Evolutionary conservation across 2,888 invertebrate genomes (phyloP), one percentile per base, ranked within the genome.

Genomic region (Crioceris asparagi): DNA sequence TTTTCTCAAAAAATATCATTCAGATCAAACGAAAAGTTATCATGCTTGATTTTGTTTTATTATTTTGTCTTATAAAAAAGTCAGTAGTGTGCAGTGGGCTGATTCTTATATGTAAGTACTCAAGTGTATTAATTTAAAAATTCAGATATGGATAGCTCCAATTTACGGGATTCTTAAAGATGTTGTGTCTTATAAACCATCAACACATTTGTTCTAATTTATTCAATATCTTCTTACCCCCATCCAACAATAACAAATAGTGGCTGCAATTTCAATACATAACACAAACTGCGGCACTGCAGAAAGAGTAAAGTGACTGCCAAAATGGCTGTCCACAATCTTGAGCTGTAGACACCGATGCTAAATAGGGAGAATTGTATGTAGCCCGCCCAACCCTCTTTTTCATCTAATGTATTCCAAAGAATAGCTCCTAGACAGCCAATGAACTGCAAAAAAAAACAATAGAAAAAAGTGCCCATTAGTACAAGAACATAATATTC

Each of bases 251-350:
- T 56, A 38, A 75, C 68, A 60, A 82, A 75, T 52, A 74, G 68
- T 1, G 83, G 83, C 65, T 83, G 80, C 2, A 88, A 58, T 33
- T 80, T 79, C 17, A 85, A 66, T 38, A 90, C 81, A 61, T 83
- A 87, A 53, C 87, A 83, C 3, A 88, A 70, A 43, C 90, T 88
- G 38, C 85, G 77, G 42, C 83, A 83, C 63, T 88, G 77, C 36
- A 92, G 66, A 60, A 92, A 80, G 18, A 92, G 72, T 21, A 94
- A 61, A 4, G 81, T 78, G 21, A 87, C 71, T 2, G 92, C 84
- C 39, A 92, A 68, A 54, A 86, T 77, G 6, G 83, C 81, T 0
- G 90, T 87, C 86, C 88, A 91, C 35, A 90, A 67, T 41, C 91
- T 69, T 32, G 86, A 78, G 40, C 87, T 83, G 55, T 85, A 84